phyloP scores from a whole-genome alignment of 2,113 vertebrate genomes.

The Eurystomus gularis region DNA sequence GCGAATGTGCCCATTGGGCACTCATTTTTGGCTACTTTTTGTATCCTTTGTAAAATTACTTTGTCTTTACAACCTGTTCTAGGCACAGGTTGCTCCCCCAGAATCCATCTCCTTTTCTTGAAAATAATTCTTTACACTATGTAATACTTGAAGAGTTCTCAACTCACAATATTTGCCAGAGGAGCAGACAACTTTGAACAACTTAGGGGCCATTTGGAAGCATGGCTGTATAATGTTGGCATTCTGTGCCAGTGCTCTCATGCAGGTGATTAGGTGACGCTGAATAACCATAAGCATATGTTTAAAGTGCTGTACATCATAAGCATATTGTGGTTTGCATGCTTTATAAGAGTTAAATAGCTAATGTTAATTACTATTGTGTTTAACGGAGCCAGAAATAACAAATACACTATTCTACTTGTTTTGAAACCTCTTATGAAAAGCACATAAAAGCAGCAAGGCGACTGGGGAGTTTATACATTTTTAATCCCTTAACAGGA shows the following conservation, averaged over 20 bases:
- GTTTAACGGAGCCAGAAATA: conserved; percentile 71
- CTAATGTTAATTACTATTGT: conserved; percentile 69
- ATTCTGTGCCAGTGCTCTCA: conserved; percentile 37
- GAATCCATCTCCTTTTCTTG: not conserved
- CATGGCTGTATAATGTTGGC: conserved; percentile 4
- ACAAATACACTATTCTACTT: conserved; percentile 58
- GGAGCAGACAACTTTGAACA: conserved; percentile 29
- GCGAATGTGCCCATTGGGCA: conserved; percentile 31
- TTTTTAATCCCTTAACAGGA: conserved; percentile 59
- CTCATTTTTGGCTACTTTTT: conserved; percentile 49
- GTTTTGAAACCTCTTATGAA: conserved; percentile 66
- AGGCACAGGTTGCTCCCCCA: not conserved
- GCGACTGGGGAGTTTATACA: conserved; percentile 43
- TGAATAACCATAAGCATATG: conserved; percentile 47
- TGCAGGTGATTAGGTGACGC: conserved; percentile 65
- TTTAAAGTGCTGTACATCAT: conserved; percentile 52
- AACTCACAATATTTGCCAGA: conserved; percentile 49
- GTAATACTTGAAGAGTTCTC: conserved; percentile 28
- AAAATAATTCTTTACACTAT: not conserved
- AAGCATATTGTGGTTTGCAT: conserved; percentile 34
- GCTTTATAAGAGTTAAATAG: conserved; percentile 63
- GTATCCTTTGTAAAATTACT: conserved; percentile 39
- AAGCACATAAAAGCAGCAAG: conserved; percentile 64
- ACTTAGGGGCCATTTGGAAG: conserved; percentile 41
- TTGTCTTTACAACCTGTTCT: conserved; percentile 27